These are phyloP conservation scores for Limnothrissa miodon DNA, from an alignment of 2,113 vertebrate species.

Conservation along the genomic window DNA sequence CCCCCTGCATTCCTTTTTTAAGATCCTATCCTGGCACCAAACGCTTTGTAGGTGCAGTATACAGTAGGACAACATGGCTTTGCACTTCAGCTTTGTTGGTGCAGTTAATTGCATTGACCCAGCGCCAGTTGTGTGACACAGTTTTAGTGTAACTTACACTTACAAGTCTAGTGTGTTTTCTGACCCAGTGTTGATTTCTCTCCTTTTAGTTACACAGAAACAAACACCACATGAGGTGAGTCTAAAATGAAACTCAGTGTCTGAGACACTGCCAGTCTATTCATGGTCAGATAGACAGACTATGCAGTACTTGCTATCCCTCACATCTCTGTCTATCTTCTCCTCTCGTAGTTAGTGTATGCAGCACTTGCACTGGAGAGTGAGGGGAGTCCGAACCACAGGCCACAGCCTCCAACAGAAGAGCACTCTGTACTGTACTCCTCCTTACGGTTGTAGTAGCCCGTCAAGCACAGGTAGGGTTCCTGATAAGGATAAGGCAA, in stretches of 20 bases:
- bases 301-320: not conserved
- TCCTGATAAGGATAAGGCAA: not conserved
- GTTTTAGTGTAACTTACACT: not conserved
- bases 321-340: not conserved
- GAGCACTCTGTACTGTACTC: slow-evolving; percentile 54
- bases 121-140: not conserved
- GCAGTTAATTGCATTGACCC: too few relatives aligned
- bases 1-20: not conserved
- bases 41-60: not conserved
- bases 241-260: not conserved
- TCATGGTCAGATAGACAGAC: not conserved
- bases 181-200: not conserved
- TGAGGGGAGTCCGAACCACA: not conserved
- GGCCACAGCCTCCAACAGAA: not conserved
- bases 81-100: too few relatives aligned
- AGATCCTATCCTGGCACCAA: not conserved
- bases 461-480: not conserved
- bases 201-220: not conserved
- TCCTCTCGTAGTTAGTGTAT: slow-evolving; percentile 58
- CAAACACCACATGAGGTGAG: not conserved
- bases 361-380: slow-evolving; percentile 51
- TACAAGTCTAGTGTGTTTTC: not conserved
- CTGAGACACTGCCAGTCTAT: not conserved
- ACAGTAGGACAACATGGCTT: too few relatives aligned
- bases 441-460: slow-evolving; percentile 48